Percentiles rank a stretch among this genome's conserved stretches.
Conservation (phyloP, 2,797 vertebrate species). For the Gymnothorax javanicus region DNA sequence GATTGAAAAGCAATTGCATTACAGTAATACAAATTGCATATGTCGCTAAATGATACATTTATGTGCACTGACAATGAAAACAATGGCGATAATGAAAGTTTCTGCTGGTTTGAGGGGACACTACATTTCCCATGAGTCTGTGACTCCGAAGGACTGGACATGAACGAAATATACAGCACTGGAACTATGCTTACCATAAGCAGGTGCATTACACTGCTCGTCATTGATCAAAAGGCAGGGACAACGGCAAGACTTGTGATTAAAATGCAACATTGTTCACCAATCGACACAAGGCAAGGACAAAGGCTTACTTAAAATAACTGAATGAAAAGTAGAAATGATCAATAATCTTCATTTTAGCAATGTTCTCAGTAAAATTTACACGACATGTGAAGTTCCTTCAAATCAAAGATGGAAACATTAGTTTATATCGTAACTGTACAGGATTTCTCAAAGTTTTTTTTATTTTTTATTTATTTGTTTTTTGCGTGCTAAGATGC, state of each 20-base stretch:
- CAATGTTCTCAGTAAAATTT: conserved; percentile 19
- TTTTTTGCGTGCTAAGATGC: conserved; percentile 64
- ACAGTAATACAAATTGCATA: conserved; percentile 68
- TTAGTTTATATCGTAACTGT: conserved; percentile 62
- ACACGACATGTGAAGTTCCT: conserved; percentile 35
- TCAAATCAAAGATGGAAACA: conserved; percentile 42
- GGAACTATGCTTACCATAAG: conserved; percentile 47
- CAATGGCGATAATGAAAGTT: conserved; percentile 56
- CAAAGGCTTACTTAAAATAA: conserved; percentile 41
- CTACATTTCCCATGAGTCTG: conserved; percentile 25
- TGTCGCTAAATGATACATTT: conserved; percentile 56
- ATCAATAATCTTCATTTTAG: conserved; percentile 26
- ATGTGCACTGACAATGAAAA: conserved; percentile 60
- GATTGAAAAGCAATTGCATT: conserved; percentile 51
- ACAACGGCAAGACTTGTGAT: conserved; percentile 20
- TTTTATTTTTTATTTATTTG: conserved; percentile 43
- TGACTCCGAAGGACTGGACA: conserved; percentile 7
- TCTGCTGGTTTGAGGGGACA: conserved; percentile 40
- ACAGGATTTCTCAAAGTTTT: conserved; percentile 32
- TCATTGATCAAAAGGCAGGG: conserved; percentile 44
- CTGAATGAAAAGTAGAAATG: conserved; percentile 36
- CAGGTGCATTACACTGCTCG: conserved; percentile 46
- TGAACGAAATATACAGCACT: conserved; percentile 31
- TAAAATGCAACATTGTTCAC: conserved; percentile 29
- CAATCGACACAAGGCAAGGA: conserved; percentile 14